Evolutionary conservation across 2,113 vertebrate genomes (phyloP).

Genomic region (Numenius arquata): DNA sequence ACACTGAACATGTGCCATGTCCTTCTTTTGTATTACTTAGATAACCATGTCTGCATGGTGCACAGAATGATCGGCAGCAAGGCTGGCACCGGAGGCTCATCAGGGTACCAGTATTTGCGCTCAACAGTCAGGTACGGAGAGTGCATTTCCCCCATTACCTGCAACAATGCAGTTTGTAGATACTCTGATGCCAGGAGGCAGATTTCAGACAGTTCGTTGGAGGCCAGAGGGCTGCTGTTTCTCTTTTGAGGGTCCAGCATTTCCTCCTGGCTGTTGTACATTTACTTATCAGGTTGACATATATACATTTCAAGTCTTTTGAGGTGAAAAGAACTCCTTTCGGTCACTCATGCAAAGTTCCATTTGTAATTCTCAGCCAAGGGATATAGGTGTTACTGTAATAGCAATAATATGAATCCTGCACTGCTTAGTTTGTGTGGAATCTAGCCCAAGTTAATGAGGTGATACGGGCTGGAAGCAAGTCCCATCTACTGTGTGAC

Average conservation of each 20-base stretch:
- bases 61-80: slow-evolving; percentile 97
- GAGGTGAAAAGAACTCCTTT: neutral
- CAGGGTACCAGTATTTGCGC: slow-evolving; percentile 93
- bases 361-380: neutral
- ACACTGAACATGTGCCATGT: neutral
- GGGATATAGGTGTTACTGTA: rapidly evolving
- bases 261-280: neutral
- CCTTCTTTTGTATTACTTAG: slow-evolving; percentile 61
- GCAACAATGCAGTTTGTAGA: too few species aligned
- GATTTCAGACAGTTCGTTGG: neutral
- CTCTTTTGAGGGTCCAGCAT: neutral
- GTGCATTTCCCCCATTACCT: rapidly evolving
- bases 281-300: neutral
- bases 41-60: slow-evolving; percentile 96
- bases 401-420: neutral
- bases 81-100: slow-evolving; percentile 90
- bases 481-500: neutral
- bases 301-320: neutral
- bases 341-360: neutral
- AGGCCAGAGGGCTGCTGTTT: neutral
- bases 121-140: slow-evolving; percentile 89
- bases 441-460: neutral
- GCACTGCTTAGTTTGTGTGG: neutral
- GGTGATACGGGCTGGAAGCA: neutral
- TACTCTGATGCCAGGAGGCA: neutral